Percentiles rank a stretch among this genome's conserved stretches.
These are phyloP conservation scores for Clarias batrachus DNA, from an alignment of 2,113 vertebrate species.

Conservation along the genomic window DNA sequence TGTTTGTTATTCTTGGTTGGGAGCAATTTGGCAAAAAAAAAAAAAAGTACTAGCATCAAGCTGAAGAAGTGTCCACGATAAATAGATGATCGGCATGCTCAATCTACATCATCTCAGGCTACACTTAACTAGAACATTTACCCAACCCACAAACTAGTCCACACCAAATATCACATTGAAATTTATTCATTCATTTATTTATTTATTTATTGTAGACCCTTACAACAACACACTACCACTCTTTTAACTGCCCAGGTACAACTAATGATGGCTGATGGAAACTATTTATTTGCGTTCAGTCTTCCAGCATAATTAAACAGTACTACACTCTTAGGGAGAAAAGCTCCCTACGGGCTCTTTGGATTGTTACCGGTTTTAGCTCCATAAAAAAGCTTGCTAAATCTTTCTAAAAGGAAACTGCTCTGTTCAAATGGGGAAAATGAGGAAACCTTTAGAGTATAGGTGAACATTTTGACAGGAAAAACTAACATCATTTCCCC, in stretches of 20 bases:
- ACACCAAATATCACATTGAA: conserved; percentile 3
- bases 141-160: not conserved
- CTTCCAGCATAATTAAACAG: not conserved
- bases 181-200: not conserved
- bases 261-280: not conserved
- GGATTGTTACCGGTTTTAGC: not conserved
- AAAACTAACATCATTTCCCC: too few relatives aligned
- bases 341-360: not conserved
- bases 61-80: not conserved
- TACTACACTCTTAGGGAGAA: not conserved
- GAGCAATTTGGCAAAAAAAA: not conserved
- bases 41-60: not conserved
- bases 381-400: not conserved
- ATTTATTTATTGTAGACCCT: not conserved
- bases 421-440: not conserved
- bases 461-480: too few relatives aligned
- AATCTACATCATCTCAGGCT: not conserved
- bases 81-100: not conserved
- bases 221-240: not conserved
- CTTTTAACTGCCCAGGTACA: not conserved
- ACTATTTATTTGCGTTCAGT: not conserved
- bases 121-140: not conserved
- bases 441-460: not conserved
- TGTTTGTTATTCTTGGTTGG: conserved; percentile 18
- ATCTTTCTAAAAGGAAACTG: not conserved